Base-by-base conservation (phyloP, 2,797 vertebrate genomes). In the Peromyscus attwateri region DNA sequence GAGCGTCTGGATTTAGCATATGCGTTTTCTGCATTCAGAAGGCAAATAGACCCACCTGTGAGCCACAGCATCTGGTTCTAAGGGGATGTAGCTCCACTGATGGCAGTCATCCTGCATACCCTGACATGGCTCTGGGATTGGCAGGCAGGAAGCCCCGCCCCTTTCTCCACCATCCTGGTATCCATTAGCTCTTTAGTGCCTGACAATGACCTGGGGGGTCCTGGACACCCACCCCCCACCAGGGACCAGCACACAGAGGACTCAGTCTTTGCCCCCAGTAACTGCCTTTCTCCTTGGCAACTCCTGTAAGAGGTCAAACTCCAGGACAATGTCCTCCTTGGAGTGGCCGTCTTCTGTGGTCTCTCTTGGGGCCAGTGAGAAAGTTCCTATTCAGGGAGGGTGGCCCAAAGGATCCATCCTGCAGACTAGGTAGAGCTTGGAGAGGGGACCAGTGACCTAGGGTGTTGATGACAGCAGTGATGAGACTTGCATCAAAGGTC, bases 401-500 rank as follows among this genome's bases (percentile, higher is more conserved):
- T 7, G 75, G 49, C 13, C 1, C 31, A 49, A 55, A 1, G n/a
- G 66, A 34, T 79, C 64, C 14, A 9, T 40, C 49, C 27, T 55
- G 25, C 27, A 70, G 81, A 68, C 91, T 7, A 27, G 34, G 37
- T 43, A 52, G 94, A 87, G 27, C 34, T 10, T 37, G 25, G 4
- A 12, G 31, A 73, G 81, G 10, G 13, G 52, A 1, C 1, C 57
- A 9, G 16, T 0, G 3, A 49, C 27, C 4, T 19, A 57, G 73
- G 25, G 37, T 43, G 0, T 0, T 13, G 40, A 40, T 27, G 70
- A 40, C 1, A 1, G 17, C 0, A 11, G 29, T 1, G 1, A 71
- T 46, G 83, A 62, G 16, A 34, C 1, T 23, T 37, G 16, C 34
- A 34, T 5, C 27, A 9, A 70, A 34, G 73, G 10, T 23, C 1